Base-by-base conservation (phyloP, 2,113 vertebrate genomes). In the Chaetodon trifascialis region DNA sequence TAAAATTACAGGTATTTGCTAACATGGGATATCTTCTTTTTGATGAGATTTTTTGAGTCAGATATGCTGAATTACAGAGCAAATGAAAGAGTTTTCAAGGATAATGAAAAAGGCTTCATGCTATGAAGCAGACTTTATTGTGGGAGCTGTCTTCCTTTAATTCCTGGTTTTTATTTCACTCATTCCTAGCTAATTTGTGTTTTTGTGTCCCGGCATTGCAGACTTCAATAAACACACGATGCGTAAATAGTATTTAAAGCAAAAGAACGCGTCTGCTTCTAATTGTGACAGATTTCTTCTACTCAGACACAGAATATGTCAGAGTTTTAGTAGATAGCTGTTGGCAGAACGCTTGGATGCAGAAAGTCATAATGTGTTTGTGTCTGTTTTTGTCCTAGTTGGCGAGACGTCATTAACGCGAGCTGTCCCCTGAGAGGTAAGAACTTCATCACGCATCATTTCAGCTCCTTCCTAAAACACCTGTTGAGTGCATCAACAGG, bases 351-450 rank as follows among this genome's bases (percentile, higher is more conserved):
- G 38, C 51, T 36, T 58, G 55, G 55, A 82, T 62, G 38, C 42
- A 51, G 16, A 88, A 83, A 76, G 60, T 84, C 74, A 81, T 79
- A 54, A 65, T 0, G 59, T 64, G 51, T 81, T 77, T 73, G 47
- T 89, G 52, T 87, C 34, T 88, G 77, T 88, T 84, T 91, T 80
- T 82, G 68, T 88, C 72, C 62, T 74, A 94, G 93, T 80, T 91
- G 83, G 52, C 17, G 83, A 86, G 84, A 77, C 82, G 10, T 56
- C 34, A 25, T 78, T 49, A 73, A 36, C 15, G 30, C 15, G 2
- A 69, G 70, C 64, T 40, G 83, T 56, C 74, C 30, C 66, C 76
- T 58, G 77, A 86, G 73, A 95, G 91, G 91, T 94, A 91, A 86
- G 93, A 49, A 40, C 65, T 63, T 84, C 67, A 47, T 47, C 75